A percentile compares a stretch with the other conserved stretches of the same genome.
phyloP scores from a whole-genome alignment of 1,140 invertebrate genomes.

The Eciton burchellii region DNA sequence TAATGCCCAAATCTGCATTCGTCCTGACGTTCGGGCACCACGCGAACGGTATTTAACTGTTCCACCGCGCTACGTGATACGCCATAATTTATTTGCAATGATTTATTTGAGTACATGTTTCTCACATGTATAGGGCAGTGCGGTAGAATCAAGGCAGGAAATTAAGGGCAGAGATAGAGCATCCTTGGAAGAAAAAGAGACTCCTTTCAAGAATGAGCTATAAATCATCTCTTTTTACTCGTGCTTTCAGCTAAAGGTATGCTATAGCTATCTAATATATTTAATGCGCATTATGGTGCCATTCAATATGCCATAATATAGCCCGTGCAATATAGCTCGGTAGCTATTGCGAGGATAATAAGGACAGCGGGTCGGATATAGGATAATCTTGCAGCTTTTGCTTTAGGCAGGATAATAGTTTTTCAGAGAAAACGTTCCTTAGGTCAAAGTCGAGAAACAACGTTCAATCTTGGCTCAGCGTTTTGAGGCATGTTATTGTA shows the following conservation, averaged over 20 bases:
- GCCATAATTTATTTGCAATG: not conserved
- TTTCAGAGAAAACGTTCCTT: conserved; percentile 31
- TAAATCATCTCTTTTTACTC: conserved; percentile 59
- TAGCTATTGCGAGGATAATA: conserved; percentile 52
- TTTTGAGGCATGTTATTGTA: not conserved
- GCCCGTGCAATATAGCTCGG: conserved; percentile 18
- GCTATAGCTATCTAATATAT: conserved; percentile 60
- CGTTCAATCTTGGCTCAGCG: not conserved
- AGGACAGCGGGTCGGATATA: conserved; percentile 36
- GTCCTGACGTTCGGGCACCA: conserved; percentile 1
- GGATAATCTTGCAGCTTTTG: conserved; percentile 40
- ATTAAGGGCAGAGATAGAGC: conserved; percentile 20
- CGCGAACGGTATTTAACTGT: not conserved
- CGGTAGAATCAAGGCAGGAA: conserved; percentile 14
- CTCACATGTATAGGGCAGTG: not conserved
- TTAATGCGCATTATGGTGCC: conserved; percentile 58
- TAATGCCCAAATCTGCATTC: conserved; percentile 36
- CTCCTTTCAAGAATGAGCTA: conserved; percentile 9
- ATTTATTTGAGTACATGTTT: conserved; percentile 27
- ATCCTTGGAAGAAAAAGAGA: conserved; percentile 15
- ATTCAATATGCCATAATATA: conserved; percentile 60
- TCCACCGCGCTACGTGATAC: not conserved
- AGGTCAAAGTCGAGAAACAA: conserved; percentile 12
- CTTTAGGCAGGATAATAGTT: conserved; percentile 50
- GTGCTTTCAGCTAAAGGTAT: conserved; percentile 30